phyloP scores from a whole-genome alignment of 1,140 invertebrate genomes.

The Leguminivora glycinivorella region DNA sequence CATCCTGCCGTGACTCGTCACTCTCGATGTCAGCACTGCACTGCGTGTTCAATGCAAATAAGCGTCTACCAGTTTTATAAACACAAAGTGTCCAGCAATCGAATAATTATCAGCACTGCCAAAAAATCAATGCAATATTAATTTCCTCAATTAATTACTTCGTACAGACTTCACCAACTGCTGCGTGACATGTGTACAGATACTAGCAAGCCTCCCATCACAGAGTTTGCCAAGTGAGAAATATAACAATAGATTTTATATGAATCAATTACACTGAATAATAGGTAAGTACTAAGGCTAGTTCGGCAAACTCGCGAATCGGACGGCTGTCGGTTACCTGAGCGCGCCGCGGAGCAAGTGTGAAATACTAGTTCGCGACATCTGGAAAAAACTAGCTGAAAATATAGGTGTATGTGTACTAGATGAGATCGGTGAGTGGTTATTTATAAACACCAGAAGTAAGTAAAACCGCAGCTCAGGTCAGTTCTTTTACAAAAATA shows the following conservation, averaged over 20 bases:
- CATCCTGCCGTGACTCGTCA: conserved; percentile 69
- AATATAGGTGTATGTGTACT: conserved; percentile 41
- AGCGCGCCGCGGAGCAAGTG: conserved; percentile 38
- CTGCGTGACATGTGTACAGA: conserved; percentile 47
- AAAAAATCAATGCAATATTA: conserved; percentile 56
- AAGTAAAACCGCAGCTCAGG: conserved; percentile 42
- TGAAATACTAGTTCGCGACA: conserved; percentile 54
- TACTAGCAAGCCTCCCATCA: conserved; percentile 34
- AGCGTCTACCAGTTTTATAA: conserved; percentile 69
- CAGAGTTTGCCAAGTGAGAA: conserved; percentile 52
- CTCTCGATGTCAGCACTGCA: conserved; percentile 63
- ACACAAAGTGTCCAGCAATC: conserved; percentile 56
- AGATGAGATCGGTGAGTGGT: conserved; percentile 45
- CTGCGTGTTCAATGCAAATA: conserved; percentile 65
- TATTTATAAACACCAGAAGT: conserved; percentile 58
- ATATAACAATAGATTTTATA: conserved; percentile 25
- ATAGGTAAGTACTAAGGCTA: neutral
- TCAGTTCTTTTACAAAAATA: conserved; percentile 34
- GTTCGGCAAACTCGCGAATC: conserved; percentile 30
- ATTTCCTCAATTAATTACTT: conserved; percentile 57
- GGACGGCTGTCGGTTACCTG: conserved; percentile 50
- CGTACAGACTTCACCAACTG: conserved; percentile 56
- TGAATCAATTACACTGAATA: neutral
- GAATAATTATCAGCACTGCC: conserved; percentile 51
- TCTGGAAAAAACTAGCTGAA: conserved; percentile 46